Percentiles rank a stretch among this genome's conserved stretches.
Conservation (phyloP, 2,888 invertebrate genomes). For the Xestia xanthographa region DNA sequence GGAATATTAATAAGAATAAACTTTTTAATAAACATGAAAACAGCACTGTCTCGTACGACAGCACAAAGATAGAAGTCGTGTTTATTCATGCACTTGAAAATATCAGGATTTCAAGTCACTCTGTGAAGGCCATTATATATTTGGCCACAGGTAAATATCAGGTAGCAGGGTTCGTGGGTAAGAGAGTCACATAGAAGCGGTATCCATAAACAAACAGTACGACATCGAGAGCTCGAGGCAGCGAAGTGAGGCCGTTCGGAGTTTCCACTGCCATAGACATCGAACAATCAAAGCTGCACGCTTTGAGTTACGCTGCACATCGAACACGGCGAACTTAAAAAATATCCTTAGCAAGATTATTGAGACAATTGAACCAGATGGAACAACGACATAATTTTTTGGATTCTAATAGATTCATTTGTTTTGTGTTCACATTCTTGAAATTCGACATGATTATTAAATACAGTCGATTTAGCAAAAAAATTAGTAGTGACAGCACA, state of each 20-base stretch:
- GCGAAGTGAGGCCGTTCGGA: constrained; percentile 81
- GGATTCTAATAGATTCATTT: not conserved
- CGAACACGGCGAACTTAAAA: constrained; percentile 54
- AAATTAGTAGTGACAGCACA: constrained; percentile 14
- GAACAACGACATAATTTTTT: not conserved
- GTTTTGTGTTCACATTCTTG: not conserved
- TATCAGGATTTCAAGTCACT: constrained; percentile 64
- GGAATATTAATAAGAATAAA: constrained; percentile 4
- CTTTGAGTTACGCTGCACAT: constrained; percentile 85
- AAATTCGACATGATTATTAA: constrained; percentile 3
- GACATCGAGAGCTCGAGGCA: constrained; percentile 88
- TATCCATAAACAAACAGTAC: constrained; percentile 87
- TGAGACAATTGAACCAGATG: not conserved
- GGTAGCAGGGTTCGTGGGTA: constrained; percentile 79
- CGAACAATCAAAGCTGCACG: constrained; percentile 89
- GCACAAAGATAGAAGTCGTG: constrained; percentile 76
- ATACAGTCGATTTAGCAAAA: constrained; percentile 18
- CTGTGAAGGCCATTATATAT: constrained; percentile 58
- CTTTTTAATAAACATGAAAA: constrained; percentile 71
- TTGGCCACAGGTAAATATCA: constrained; percentile 59
- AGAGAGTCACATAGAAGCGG: constrained; percentile 85
- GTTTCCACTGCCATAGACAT: constrained; percentile 85
- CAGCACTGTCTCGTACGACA: constrained; percentile 77
- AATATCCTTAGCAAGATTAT: constrained; percentile 21
- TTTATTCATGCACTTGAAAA: constrained; percentile 80